Evolutionary conservation across 2,797 vertebrate species (phyloP), one percentile per base, ranked within the genome.

Genomic region (Lepus townsendii): DNA sequence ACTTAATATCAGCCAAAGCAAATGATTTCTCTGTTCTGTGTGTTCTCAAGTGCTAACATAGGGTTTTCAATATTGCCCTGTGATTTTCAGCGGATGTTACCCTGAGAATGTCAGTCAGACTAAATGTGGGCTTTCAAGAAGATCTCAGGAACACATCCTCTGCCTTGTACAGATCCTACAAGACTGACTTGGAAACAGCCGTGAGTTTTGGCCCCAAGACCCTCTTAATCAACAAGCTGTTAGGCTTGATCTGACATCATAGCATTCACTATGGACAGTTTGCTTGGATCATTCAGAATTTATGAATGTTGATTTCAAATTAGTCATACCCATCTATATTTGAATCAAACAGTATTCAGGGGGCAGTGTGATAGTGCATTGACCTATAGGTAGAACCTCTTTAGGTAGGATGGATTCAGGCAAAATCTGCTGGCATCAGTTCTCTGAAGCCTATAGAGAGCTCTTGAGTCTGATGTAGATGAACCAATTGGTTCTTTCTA

Each of bases 131-230:
- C 20, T 98, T 98, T 96, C 2, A 1, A 1, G 72, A 96, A 4
- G 97, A 96, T 16, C 98, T 98, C 66, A 69, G 1, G 19, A 22
- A 98, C 94, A 65, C 97, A 3, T 98, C 98, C 62, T 98, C 98
- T 42, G 24, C 50, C 1, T 83, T 98, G 20, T 97, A 98, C 52
- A 95, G 95, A 60, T 97, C 96, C 79, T 98, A 98, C 73, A 98
- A 97, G 97, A 83, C 6, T 0, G 98, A 98, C 84, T 84, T 98
- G 93, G 98, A 98, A 95, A 94, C 83, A 92, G 98, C 98, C 84
- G 98, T 98, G 98, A 32, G 96, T 96, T 75, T 96, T 88, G 24
- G 47, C 4, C 30, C 91, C n/a, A 7, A 20, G 16, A 88, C 5
- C n/a, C 19, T 83, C 83, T 94, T 69, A 60, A 38, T 9, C 50